Evolutionary conservation across 2,888 invertebrate species (phyloP).

Genomic region (Orthosia gothica): DNA sequence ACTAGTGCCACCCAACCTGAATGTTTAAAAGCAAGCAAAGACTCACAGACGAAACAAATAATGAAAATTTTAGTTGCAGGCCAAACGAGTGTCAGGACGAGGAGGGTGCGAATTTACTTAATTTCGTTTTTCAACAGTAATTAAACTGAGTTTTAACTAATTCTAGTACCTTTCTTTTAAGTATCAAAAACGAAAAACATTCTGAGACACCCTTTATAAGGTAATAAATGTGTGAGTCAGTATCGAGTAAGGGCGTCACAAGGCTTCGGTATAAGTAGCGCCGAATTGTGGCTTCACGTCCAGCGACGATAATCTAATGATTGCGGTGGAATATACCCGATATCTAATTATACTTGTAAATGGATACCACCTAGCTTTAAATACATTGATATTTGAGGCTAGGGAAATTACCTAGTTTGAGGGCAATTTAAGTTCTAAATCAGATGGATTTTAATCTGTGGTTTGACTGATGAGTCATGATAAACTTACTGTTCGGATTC

Average conservation of each 20-base stretch:
- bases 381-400: conserved; percentile 43
- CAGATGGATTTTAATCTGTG: background rate
- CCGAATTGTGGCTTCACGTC: conserved; percentile 87
- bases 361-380: conserved; percentile 60
- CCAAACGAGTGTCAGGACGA: too few relatives aligned
- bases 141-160: too few relatives aligned
- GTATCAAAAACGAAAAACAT: too few relatives aligned
- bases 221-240: conserved; percentile 78
- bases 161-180: too few relatives aligned
- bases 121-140: too few relatives aligned
- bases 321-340: conserved; percentile 63
- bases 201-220: too few relatives aligned
- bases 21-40: too few relatives aligned
- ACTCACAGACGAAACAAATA: too few relatives aligned
- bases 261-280: conserved; percentile 85
- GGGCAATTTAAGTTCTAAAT: background rate
- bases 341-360: conserved; percentile 70
- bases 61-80: too few relatives aligned
- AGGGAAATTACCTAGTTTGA: conserved; percentile 34
- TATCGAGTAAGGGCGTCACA: conserved; percentile 78
- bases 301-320: conserved; percentile 74
- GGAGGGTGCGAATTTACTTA: too few relatives aligned
- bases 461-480: background rate
- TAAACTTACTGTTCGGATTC: background rate
- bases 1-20: too few relatives aligned